These are phyloP conservation scores for Sphaerophoria rueppellii DNA, from an alignment of 2,888 invertebrate species.

Conservation along the genomic window DNA sequence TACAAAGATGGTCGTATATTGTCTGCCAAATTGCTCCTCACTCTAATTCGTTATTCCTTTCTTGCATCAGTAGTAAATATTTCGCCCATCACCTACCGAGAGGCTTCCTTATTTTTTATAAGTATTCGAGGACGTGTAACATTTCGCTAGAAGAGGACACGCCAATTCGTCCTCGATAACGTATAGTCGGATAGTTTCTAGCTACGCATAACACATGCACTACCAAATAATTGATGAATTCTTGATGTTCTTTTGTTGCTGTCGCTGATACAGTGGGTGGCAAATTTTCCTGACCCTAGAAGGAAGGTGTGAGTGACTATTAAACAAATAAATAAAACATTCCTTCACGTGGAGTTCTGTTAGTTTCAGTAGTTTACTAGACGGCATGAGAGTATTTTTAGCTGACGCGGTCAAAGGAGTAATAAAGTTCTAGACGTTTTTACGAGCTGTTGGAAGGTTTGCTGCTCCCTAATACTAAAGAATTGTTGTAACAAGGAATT, in stretches of 20 bases:
- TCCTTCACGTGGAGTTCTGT: slow-evolving; percentile 25
- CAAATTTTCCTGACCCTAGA: too few relatives aligned
- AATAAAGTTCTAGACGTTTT: slow-evolving; percentile 2
- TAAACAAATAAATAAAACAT: slow-evolving; percentile 70
- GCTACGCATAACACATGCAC: slow-evolving; percentile 45
- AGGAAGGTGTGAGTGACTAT: too few relatives aligned
- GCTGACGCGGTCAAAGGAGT: slow-evolving; percentile 38
- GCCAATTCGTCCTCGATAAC: neutral
- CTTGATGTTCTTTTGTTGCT: slow-evolving; percentile 7
- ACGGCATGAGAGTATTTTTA: slow-evolving; percentile 55
- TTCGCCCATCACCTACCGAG: slow-evolving; percentile 18
- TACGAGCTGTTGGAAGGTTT: neutral
- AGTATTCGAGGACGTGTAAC: slow-evolving; percentile 56
- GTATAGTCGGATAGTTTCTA: neutral
- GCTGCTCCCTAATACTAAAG: neutral
- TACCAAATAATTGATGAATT: slow-evolving; percentile 66
- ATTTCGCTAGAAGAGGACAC: slow-evolving; percentile 17
- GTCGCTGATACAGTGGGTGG: too few relatives aligned
- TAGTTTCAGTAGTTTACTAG: slow-evolving; percentile 60
- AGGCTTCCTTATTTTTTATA: slow-evolving; percentile 50
- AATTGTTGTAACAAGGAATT: neutral
- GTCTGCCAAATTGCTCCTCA: slow-evolving; percentile 66
- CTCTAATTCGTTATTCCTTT: slow-evolving; percentile 45
- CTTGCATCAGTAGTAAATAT: slow-evolving; percentile 48
- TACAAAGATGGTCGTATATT: slow-evolving; percentile 66